These are phyloP conservation scores for Notolepis coatsorum DNA, from an alignment of 2,797 vertebrate species.

Conservation along the genomic window DNA sequence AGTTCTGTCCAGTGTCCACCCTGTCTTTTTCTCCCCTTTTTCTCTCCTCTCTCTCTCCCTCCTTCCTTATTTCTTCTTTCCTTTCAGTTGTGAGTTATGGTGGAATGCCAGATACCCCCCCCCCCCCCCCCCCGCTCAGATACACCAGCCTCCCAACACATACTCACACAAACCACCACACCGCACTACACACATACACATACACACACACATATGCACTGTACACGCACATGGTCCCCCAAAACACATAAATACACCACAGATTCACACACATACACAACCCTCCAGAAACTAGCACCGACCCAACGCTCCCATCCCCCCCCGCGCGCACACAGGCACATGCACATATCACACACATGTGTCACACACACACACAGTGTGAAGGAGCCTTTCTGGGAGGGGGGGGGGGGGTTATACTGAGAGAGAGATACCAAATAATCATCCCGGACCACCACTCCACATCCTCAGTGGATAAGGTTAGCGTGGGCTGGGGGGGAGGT, in stretches of 20 bases:
- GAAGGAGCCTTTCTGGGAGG: constrained; percentile 33
- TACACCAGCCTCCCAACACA: too few species aligned
- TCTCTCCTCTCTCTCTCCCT: neutral
- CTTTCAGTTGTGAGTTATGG: too few species aligned
- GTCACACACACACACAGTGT: neutral
- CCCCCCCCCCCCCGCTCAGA: too few species aligned
- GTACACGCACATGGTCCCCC: neutral
- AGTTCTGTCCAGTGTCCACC: too few species aligned
- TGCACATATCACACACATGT: too few species aligned
- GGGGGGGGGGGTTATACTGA: too few species aligned
- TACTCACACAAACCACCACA: too few species aligned
- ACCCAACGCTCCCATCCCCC: too few species aligned
- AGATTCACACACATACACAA: neutral
- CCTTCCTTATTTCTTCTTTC: neutral
- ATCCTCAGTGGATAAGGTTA: constrained; percentile 63
- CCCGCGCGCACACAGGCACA: neutral
- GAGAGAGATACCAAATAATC: constrained; percentile 14
- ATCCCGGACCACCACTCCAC: neutral
- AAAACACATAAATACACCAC: neutral
- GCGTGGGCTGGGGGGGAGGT: constrained; percentile 44
- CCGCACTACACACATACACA: too few species aligned
- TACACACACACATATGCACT: too few species aligned
- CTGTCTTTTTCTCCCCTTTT: neutral
- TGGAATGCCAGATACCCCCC: too few species aligned
- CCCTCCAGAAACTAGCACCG: too few species aligned